Base-by-base conservation (phyloP, 2,113 vertebrate species). In the Triplophysa tibetana region DNA sequence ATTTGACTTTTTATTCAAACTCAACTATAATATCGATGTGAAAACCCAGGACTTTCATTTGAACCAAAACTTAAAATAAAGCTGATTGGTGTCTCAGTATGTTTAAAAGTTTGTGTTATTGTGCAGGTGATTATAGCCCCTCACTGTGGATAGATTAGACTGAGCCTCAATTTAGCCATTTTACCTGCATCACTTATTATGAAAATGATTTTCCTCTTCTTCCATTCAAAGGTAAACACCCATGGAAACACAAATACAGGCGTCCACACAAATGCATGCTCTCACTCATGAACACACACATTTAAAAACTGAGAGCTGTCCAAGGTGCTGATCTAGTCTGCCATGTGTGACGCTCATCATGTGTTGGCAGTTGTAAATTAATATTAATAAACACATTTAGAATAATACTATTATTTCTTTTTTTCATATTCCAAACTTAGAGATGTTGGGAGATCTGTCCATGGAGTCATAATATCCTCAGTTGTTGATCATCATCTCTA, bases 241-340 rank as follows among this genome's bases (percentile, higher is more conserved):
- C 60, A 63, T 24, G 16, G 21, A 21, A 21, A 76, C 73, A 58
- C 24, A 75, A 56, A 54, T 58, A 63, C 58, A 48, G 6, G 33
- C 33, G 6, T 45, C 43, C 43, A 12, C 43, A 81, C 62, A 83
- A 77, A 84, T 58, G 69, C 43, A 69, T 4, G 10, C 5, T 38
- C 7, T 38, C 56, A 45, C 38, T 16, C 33, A n/a, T 12, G 43
- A 58, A 58, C 43, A 75, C 73, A 38, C 73, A 61, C 4, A 41
- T 26, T 48, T 76, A 63, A 76, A 17, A 54, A n/a, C 61, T 21
- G 78, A 75, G 82, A 67, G 83, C 86, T 88, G 77, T 88, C 86
- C 86, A 88, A 82, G 86, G 86, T 88, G 83, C 86, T 88, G 83
- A 88, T 86, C 65, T 50, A 79, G 24, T 29, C 6, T 62, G 58